Base-by-base conservation (phyloP, 53 echinoderm and acorn worm genomes). In the Stichopus horrens region DNA sequence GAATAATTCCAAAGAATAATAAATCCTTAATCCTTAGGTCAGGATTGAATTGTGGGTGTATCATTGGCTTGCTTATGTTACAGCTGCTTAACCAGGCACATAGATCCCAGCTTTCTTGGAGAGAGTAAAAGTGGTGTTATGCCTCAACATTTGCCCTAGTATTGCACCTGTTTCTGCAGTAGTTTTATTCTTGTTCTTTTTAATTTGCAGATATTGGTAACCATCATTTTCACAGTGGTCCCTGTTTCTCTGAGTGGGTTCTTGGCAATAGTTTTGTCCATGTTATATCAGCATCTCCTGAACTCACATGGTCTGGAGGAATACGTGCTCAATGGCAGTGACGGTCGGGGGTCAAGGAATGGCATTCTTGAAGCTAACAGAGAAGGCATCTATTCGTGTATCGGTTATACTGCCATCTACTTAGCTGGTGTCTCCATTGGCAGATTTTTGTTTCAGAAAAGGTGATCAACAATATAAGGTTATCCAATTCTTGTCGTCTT, bases 331-430 rank as follows among this genome's bases (percentile, higher is more conserved):
- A 81, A 95, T 80, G 97, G 97, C 71, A 91, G 89, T 21, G 97
- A 94, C 60, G 92, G 92, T 21, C 57, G 54, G 7, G 93, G 91
- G 59, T 90, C 92, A 21, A 88, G 97, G 87, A 89, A 88, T 56
- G 94, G 97, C 18, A 86, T 95, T 58, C 86, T 97, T 60, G 88
- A 95, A 59, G 97, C 97, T 78, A 97, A 97, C 83, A 83, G 95
- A 21, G 95, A 95, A 66, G 95, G 97, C 0, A 52, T 97, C 84
- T 91, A 91, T 8, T 97, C 97, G 8, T 95, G 92, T 59, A 23
- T 97, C 5, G 97, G 97, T 4, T 97, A 93, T 75, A 54, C 92
- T 54, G 92, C 94, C 8, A 91, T 97, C 86, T 97, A 95, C 87
- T 89, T 97, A 13, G 92, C 92, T 76, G 95, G 97, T 21, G 95